Evolutionary conservation across 1,140 invertebrate species (phyloP), one percentile per base, ranked within the genome.

Genomic region (Pseudomyrmex sp.): DNA sequence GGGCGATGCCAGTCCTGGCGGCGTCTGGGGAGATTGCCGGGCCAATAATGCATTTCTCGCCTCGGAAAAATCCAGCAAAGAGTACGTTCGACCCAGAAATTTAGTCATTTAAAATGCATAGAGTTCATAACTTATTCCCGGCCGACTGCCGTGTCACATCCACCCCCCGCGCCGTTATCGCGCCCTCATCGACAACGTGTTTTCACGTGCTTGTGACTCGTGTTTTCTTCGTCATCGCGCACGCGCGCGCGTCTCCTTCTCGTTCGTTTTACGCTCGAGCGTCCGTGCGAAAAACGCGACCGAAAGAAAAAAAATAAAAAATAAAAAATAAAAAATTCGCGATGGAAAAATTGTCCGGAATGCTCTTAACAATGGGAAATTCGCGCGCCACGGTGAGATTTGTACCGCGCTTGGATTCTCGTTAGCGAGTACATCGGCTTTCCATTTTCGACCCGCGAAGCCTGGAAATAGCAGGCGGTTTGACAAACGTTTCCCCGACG

Each of bases 101-200:
- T 92, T 92, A 91, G 91, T 92, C 91, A 89, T 92, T 92, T 92
- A 92, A 92, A 92, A 92, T 92, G 91, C 91, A 92, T 92, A 91
- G 91, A 92, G 91, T 92, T 92, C 90, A 91, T 92, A 91, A 92
- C 91, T 92, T 92, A 92, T 92, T 92, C 90, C 84, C 88, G 84
- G 68, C 80, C 87, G 87, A 87, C 87, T 86, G 65, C 35, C 83
- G 63, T 82, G 46, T 68, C 83, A 58, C 23, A 26, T 18, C 59
- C 59, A 56, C 18, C 18, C 50, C 23, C 50, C 35, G 35, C 35
- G 35, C 35, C 1, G 35, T 35, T 35, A 7, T 50, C 54, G 20
- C 75, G 23, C 26, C 12, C 63, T 74, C 85, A 84, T 85, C 50
- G 63, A 76, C 79, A 82, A 83, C 75, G 82, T 80, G 82, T 80